Evolutionary conservation across 2,888 invertebrate genomes (phyloP), one percentile per base, ranked within the genome.

Genomic region (Idaea aversata): DNA sequence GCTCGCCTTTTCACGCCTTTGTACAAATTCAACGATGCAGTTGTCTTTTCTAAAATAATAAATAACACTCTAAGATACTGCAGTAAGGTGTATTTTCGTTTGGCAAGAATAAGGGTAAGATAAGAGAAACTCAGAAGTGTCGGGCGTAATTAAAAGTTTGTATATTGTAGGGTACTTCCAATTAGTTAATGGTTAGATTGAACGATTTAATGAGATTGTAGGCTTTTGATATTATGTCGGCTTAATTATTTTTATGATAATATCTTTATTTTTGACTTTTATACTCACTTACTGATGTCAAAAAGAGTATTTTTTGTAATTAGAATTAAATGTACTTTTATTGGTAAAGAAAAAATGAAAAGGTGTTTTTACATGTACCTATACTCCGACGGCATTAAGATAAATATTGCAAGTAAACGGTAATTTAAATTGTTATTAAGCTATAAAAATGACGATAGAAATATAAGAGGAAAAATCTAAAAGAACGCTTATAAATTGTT

Each of bases 171-270:
- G 82, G 87, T 82, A 86, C 78, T 77, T 80, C 83, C 88, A 84
- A 89, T 90, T 88, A 87, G 81, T 87, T 86, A 81, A 88, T 86
- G 85, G 84, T 82, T 81, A 83, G 82, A 82, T 87, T 85, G 86
- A 83, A 82, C 75, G 76, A 87, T 88, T 89, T 90, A 90, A 90
- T 83, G 88, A 89, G 87, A 74, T 75, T 77, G 74, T 77, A 7
- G 72, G 71, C 74, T 75, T 74, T 72, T 71, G 67, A 74, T 67
- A 74, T 74, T 70, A 75, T 75, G 65, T 63, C 67, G 61, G 47
- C 10, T 47, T 47, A 5, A 72, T 70, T 67, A 13, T 61, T 59
- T 59, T 64, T 63, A 25, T 59, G 34, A 59, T 2, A 10, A 3
- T 64, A 38, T 5, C 60, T 16, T 57, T 64, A 25, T 4, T 5